Evolutionary conservation across 2,113 vertebrate species (phyloP).

Genomic region (Oryzias celebensis): DNA sequence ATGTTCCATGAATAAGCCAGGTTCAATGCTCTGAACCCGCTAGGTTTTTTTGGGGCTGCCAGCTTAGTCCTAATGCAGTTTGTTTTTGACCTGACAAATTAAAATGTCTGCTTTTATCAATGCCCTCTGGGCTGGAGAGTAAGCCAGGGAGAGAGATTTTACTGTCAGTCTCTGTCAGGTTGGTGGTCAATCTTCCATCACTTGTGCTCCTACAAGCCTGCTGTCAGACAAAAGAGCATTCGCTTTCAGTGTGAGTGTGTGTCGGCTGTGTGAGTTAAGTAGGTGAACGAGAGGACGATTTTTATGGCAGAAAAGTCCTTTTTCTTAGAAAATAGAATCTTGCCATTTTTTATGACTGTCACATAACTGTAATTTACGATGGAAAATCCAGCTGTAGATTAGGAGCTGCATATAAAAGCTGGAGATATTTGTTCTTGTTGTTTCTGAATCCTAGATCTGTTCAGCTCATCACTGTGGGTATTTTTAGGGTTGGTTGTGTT

Average conservation of each 20-base stretch:
- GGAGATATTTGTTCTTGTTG: background rate
- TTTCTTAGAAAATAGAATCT: slow-evolving; percentile 13
- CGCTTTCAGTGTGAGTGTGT: slow-evolving; percentile 14
- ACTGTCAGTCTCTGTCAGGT: slow-evolving; percentile 63
- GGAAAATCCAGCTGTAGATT: background rate
- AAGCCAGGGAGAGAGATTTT: slow-evolving; percentile 31
- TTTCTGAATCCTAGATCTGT: background rate
- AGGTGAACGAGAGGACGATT: background rate
- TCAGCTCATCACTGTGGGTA: background rate
- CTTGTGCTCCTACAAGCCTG: slow-evolving; percentile 28
- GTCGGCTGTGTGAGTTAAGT: slow-evolving; percentile 4
- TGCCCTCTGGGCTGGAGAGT: slow-evolving; percentile 41
- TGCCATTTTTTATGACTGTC: background rate
- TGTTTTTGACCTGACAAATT: slow-evolving; percentile 68
- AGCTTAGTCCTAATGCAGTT: slow-evolving; percentile 56
- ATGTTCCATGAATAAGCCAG: too few relatives aligned
- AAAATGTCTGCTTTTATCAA: slow-evolving; percentile 72
- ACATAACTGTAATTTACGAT: slow-evolving; percentile 4
- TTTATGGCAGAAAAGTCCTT: slow-evolving; percentile 7
- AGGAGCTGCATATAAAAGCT: background rate
- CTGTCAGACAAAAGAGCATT: slow-evolving; percentile 40
- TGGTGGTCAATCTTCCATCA: slow-evolving; percentile 36
- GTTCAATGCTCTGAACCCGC: slow-evolving; percentile 42
- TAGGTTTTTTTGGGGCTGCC: slow-evolving; percentile 53
- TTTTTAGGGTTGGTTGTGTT: too few relatives aligned